Evolutionary conservation across 2,888 invertebrate species (phyloP).

Genomic region (Bugula neritina): DNA sequence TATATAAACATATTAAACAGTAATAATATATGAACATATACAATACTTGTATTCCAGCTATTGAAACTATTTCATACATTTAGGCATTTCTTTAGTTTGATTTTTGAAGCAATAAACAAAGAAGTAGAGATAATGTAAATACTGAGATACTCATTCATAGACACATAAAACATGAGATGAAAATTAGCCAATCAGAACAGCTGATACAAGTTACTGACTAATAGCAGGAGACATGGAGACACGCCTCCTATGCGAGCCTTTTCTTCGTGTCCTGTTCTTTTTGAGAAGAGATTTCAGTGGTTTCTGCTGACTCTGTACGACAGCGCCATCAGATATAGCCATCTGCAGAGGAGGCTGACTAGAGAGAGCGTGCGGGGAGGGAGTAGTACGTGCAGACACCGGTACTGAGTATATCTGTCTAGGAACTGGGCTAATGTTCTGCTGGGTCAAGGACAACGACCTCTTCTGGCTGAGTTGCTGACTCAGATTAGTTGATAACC

Average conservation of each 20-base stretch:
- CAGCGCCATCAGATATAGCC: neutral
- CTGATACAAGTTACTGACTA: neutral
- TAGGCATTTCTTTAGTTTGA: too few species aligned
- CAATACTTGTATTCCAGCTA: too few species aligned
- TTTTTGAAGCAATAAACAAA: too few species aligned
- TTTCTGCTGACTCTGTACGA: neutral
- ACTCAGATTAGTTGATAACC: neutral
- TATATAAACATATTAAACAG: too few species aligned
- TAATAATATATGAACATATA: too few species aligned
- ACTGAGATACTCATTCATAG: too few species aligned
- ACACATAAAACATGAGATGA: too few species aligned
- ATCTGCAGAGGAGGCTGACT: neutral
- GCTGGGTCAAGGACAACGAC: neutral
- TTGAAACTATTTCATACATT: too few species aligned
- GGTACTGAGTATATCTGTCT: neutral
- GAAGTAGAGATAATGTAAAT: too few species aligned
- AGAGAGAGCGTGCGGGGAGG: neutral
- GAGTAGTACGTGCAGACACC: neutral
- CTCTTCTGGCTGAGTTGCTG: neutral
- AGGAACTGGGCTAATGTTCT: neutral
- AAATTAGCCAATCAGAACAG: neutral
- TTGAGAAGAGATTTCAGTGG: neutral
- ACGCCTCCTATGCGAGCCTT: neutral
- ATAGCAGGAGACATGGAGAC: neutral
- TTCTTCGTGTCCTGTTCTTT: neutral